phyloP scores from a whole-genome alignment of 2,888 invertebrate species.

The Andrena flavipes region DNA sequence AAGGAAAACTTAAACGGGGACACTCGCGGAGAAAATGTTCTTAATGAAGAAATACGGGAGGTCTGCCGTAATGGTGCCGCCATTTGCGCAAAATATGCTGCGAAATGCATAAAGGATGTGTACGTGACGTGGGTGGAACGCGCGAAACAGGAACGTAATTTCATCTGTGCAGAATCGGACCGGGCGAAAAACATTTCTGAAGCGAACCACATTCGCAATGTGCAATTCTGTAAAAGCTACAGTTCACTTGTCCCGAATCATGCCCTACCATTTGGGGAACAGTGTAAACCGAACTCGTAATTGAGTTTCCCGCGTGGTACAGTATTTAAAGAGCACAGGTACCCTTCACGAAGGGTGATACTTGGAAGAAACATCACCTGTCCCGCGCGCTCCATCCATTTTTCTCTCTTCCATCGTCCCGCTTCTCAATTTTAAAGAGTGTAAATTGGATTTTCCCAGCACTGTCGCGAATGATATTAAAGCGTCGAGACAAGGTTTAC shows the following conservation, averaged over 20 bases:
- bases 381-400: slow-evolving; percentile 11
- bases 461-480: slow-evolving; percentile 27
- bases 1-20: too few species aligned
- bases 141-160: slow-evolving; percentile 7
- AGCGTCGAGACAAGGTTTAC: slow-evolving; percentile 6
- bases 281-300: neutral
- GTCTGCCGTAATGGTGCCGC: neutral
- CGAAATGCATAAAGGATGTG: neutral
- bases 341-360: neutral
- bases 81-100: neutral
- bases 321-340: neutral
- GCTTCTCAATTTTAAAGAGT: slow-evolving; percentile 16
- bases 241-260: neutral
- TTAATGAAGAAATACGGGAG: too few species aligned
- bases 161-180: neutral
- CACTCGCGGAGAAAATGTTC: too few species aligned
- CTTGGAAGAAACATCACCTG: slow-evolving; percentile 27
- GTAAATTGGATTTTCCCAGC: slow-evolving; percentile 24
- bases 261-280: neutral
- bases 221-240: neutral
- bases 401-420: slow-evolving; percentile 13
- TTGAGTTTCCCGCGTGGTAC: neutral
- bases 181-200: slow-evolving; percentile 14
- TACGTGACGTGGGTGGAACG: neutral
- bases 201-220: neutral